phyloP scores from a whole-genome alignment of 2,888 invertebrate species.

The Brachyopa scutellaris region DNA sequence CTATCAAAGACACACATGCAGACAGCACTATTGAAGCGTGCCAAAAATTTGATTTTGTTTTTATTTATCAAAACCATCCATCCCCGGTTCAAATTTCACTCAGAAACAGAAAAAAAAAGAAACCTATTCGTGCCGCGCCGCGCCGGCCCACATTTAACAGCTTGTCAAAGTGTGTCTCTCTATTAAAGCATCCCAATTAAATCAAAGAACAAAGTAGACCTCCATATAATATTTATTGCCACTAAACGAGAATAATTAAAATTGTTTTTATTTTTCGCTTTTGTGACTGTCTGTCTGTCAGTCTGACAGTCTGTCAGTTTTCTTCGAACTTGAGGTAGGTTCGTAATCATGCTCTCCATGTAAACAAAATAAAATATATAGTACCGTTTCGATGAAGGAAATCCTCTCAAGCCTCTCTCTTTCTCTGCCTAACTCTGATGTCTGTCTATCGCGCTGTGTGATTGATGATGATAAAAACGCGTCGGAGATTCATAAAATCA shows the following conservation, averaged over 20 bases:
- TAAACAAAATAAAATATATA: conserved; percentile 58
- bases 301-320: conserved; percentile 10
- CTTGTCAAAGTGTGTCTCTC: conserved; percentile 43
- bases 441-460: conserved; percentile 9
- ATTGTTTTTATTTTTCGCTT: conserved; percentile 28
- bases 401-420: neutral
- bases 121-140: conserved; percentile 10
- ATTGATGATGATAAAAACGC: conserved; percentile 66
- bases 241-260: conserved; percentile 71
- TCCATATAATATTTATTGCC: conserved; percentile 72
- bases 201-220: conserved; percentile 65
- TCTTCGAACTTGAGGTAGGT: conserved; percentile 62
- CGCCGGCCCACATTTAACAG: conserved; percentile 33
- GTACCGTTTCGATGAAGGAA: conserved; percentile 46
- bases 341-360: conserved; percentile 49
- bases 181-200: conserved; percentile 58
- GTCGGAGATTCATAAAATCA: conserved; percentile 63
- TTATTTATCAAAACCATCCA: too few relatives aligned
- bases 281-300: neutral
- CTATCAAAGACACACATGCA: neutral
- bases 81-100: conserved; percentile 29
- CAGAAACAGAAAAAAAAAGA: conserved; percentile 1
- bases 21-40: conserved; percentile 1
- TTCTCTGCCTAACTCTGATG: neutral
- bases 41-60: conserved; percentile 27